phyloP scores from a whole-genome alignment of 2,888 invertebrate species.

The Andrena camellia region DNA sequence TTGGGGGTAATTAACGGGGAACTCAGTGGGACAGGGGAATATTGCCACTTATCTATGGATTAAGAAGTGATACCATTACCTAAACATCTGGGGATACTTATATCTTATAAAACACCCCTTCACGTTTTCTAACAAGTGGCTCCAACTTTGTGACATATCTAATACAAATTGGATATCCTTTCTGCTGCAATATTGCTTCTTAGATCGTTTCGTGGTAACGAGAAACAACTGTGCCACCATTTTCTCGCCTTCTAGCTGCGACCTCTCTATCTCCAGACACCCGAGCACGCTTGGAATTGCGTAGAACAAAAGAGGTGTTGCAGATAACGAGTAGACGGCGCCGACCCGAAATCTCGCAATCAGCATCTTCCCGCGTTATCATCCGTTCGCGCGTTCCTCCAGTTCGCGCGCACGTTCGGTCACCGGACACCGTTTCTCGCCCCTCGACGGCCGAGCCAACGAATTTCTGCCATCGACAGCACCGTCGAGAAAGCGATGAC shows the following conservation, averaged over 20 bases:
- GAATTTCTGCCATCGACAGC: slow-evolving; percentile 52
- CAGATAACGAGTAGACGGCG: slow-evolving; percentile 62
- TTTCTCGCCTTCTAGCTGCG: background rate
- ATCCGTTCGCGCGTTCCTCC: slow-evolving; percentile 40
- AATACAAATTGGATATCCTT: too few species aligned
- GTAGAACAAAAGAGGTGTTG: slow-evolving; percentile 33
- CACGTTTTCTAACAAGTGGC: too few species aligned
- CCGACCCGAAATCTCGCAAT: slow-evolving; percentile 63
- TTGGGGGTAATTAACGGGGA: too few species aligned
- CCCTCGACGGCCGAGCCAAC: slow-evolving; percentile 32
- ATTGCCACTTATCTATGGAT: too few species aligned
- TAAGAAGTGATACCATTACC: too few species aligned
- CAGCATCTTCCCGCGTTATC: slow-evolving; percentile 66
- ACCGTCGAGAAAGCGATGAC: slow-evolving; percentile 2
- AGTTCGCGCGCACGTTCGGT: slow-evolving; percentile 62
- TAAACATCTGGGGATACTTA: too few species aligned
- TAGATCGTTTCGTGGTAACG: background rate
- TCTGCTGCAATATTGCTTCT: too few species aligned
- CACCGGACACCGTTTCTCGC: slow-evolving; percentile 61
- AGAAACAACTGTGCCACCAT: background rate
- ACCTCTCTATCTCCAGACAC: slow-evolving; percentile 8
- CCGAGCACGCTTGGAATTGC: slow-evolving; percentile 33
- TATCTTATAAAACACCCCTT: too few species aligned
- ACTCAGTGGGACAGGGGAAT: too few species aligned
- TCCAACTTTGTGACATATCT: too few species aligned